Evolutionary conservation across 1,140 invertebrate species (phyloP), one percentile per base, ranked within the genome.

Genomic region (Octopus sinensis): DNA sequence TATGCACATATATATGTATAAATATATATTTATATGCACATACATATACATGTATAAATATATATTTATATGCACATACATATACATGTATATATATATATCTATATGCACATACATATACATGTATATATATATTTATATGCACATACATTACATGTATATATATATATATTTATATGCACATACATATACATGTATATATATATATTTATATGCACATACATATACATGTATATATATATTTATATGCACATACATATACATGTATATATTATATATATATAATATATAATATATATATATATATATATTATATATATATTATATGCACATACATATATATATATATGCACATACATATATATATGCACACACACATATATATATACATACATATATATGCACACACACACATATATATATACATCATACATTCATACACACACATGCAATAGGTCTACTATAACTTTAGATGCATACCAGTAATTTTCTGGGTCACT

Each of bases 1-100:
- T 62, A 62, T 62, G 17, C 17, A 62, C 17, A 62, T 17, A 62
- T 62, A 62, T 62, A 62, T 17, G 17, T 62, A 62, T 62, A 62
- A 9, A 62, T 62, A 62, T 62, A 62, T 17, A 62, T 62, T 9
- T 62, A 62, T 17, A 62, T 62, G 17, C 17, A 62, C 17, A 62
- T 62, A 62, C 17, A 62, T 17, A 62, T 62, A 62, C 17, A 62
- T 62, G 17, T 62, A 62, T 62, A 12, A 4, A 12, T 71, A 71
- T 71, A 71, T 13, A 71, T 71, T n/a, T 71, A 71, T 71, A 71
- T 71, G 30, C 12, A 71, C 30, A 71, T 71, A 71, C 12, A 71
- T 71, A 71, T 71, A 71, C 30, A 71, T 71, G 30, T 71, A 71
- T 71, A 71, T 71, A 71, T 71, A 71, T 71, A 71, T 71, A 71